These are phyloP conservation scores for Drosophila grimshawi DNA, from an alignment of 1,140 invertebrate genomes.

Conservation along the genomic window DNA sequence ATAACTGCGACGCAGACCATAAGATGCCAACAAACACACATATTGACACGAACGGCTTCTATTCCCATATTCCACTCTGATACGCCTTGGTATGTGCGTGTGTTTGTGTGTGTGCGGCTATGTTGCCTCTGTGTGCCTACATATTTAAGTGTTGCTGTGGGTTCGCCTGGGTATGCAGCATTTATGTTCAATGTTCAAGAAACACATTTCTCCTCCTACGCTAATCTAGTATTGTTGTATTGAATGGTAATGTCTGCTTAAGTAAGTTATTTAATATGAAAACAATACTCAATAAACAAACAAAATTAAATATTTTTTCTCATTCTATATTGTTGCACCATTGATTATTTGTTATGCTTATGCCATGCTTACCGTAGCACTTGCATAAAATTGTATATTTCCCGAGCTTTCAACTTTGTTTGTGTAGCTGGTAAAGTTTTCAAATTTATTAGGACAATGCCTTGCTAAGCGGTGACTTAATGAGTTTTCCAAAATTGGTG, in stretches of 20 bases:
- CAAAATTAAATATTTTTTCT: neutral
- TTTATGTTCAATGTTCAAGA: constrained; percentile 18
- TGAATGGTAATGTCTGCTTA: neutral
- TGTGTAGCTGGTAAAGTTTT: constrained; percentile 27
- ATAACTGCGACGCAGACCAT: constrained; percentile 44
- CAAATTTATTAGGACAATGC: constrained; percentile 29
- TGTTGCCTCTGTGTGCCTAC: neutral
- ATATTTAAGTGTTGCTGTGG: neutral
- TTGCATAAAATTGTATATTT: constrained; percentile 18
- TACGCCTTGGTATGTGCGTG: neutral
- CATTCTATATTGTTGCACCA: no score
- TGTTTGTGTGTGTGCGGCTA: neutral
- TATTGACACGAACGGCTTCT: constrained; percentile 2
- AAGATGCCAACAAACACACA: constrained; percentile 27
- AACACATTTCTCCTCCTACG: constrained; percentile 2
- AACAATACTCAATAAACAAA: neutral
- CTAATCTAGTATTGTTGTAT: neutral
- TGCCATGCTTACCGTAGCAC: neutral
- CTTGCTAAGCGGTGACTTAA: constrained; percentile 31
- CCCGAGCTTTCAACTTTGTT: constrained; percentile 14
- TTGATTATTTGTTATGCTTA: neutral
- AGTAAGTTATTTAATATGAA: neutral
- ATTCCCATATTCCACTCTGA: neutral
- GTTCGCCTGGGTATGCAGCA: constrained; percentile 22
- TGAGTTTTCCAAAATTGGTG: constrained; percentile 33